Base-by-base conservation (phyloP, 2,113 vertebrate species). In the Falcunculus frontatus region DNA sequence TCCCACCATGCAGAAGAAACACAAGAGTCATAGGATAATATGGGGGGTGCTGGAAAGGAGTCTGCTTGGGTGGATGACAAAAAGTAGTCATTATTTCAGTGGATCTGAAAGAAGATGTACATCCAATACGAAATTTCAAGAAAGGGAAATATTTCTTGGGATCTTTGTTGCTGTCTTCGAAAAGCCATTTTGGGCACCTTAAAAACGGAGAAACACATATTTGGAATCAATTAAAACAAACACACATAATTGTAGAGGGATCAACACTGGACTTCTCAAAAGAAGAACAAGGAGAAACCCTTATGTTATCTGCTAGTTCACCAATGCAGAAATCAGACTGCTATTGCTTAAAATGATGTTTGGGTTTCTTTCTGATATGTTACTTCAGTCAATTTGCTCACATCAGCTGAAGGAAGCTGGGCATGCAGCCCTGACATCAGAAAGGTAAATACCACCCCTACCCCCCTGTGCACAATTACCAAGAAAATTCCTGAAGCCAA, bases 1-100 rank as follows among this genome's bases (percentile, higher is more conserved):
- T 62, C 15, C 11, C 21, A 37, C 29, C 13, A 62, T 23, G 18
- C 22, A 50, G 49, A 41, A 29, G 35, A 42, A 90, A 60, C 7
- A 19, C 2, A 6, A n/a, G 20, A 39, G 2, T 55, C 33, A 63
- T 5, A 22, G 23, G 15, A 2, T 77, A 49, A 16, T 1, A 3
- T 2, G 5, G 9, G 30, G 9, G 77, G 16, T 30, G 23, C 42
- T 70, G 26, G 33, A 84, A 85, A 77, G 35, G 11, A 75, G 18
- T 39, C 11, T 69, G 39, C 16, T 39, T 47, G 57, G 3, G 4
- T n/a, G 27, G 52, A 46, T 57, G 42, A 42, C 13, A 63, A 88
- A 73, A 87, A 44, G 13, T 10, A 46, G 25, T 9, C 4, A 35
- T 50, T 57, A 41, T 57, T 62, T 69, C 63, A 65, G 21, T 37